phyloP scores from a whole-genome alignment of 2,888 invertebrate species.

The Yponomeuta cagnagella region DNA sequence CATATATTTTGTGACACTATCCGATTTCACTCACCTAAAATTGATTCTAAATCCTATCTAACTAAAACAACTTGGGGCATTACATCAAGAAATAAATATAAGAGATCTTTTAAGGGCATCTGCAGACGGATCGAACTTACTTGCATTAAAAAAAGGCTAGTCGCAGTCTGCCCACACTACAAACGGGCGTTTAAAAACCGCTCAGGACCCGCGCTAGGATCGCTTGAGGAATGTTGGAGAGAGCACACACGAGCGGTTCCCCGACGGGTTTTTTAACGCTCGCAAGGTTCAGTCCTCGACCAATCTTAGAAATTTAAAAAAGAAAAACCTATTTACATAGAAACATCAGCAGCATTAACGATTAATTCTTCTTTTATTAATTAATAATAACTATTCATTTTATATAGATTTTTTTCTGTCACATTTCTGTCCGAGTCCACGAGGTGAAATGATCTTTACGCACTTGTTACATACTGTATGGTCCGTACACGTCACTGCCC shows the following conservation, averaged over 20 bases:
- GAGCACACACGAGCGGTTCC: background rate
- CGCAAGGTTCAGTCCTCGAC: background rate
- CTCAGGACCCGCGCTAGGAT: background rate
- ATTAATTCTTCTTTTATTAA: background rate
- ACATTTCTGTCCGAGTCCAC: background rate
- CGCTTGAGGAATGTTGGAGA: background rate
- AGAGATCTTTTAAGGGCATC: background rate
- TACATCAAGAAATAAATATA: background rate
- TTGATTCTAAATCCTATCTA: background rate
- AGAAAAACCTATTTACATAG: background rate
- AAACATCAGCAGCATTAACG: background rate
- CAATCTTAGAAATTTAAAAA: background rate
- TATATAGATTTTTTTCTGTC: background rate
- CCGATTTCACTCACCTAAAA: background rate
- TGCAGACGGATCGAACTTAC: conserved; percentile 7
- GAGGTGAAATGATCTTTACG: background rate
- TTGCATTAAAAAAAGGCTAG: background rate
- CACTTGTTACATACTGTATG: background rate
- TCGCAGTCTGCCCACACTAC: background rate
- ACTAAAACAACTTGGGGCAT: background rate
- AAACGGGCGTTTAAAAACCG: background rate
- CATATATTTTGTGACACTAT: too few species aligned
- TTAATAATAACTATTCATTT: background rate
- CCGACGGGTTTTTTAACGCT: background rate
- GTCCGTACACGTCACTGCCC: background rate